Percentiles rank a stretch among this genome's conserved stretches.
These are phyloP conservation scores for Rhyzopertha dominica DNA, from an alignment of 1,140 invertebrate genomes.

Conservation along the genomic window DNA sequence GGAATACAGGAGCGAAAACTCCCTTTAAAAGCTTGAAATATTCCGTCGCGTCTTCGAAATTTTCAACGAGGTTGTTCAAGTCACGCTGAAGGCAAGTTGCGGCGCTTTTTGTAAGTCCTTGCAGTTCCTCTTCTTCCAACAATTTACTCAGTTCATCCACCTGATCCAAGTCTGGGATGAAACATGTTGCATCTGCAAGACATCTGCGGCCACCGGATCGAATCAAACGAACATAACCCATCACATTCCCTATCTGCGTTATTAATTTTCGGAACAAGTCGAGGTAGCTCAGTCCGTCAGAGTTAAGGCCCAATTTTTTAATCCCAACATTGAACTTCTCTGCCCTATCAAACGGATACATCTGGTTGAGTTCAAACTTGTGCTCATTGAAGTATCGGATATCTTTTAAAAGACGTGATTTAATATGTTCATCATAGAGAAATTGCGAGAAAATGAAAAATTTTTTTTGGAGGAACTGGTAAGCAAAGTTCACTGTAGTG, in stretches of 20 bases:
- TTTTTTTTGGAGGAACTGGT: constrained; percentile 93
- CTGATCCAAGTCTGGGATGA: constrained; percentile 79
- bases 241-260: constrained; percentile 91
- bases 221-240: constrained; percentile 94
- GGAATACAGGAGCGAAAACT: constrained; percentile 86
- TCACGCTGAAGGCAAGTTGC: constrained; percentile 71
- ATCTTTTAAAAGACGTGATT: constrained; percentile 90
- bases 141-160: constrained; percentile 58
- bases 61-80: constrained; percentile 71
- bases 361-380: constrained; percentile 51
- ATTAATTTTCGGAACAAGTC: constrained; percentile 91
- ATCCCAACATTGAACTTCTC: constrained; percentile 94
- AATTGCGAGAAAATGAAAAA: constrained; percentile 96
- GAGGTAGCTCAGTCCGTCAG: constrained; percentile 81
- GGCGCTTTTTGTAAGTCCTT: constrained; percentile 57
- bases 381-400: constrained; percentile 66
- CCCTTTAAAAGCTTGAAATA: constrained; percentile 93
- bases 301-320: constrained; percentile 77
- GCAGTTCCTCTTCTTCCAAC: constrained; percentile 54
- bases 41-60: constrained; percentile 89
- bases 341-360: constrained; percentile 83
- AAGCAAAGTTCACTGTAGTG: constrained; percentile 95
- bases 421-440: constrained; percentile 97
- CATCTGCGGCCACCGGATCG: constrained; percentile 90
- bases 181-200: constrained; percentile 84